Conservation (phyloP, 2,797 vertebrate species). For the Aselliscus stoliczkanus region DNA sequence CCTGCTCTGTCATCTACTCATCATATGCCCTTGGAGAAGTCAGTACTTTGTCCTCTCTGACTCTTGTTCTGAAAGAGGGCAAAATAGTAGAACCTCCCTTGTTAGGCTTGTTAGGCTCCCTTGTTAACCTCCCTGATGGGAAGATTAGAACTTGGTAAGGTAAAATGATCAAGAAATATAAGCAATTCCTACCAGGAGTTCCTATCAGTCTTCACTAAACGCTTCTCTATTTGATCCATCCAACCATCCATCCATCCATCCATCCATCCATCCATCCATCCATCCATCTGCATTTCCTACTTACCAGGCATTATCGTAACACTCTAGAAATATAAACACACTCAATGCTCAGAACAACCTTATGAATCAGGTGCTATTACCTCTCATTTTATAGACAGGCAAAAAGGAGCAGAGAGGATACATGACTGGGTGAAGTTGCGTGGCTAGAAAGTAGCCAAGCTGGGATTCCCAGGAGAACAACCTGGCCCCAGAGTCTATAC, state of each 20-base stretch:
- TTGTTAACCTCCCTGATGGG: too few species aligned
- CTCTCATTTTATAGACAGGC: constrained; percentile 11
- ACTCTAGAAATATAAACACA: constrained; percentile 33
- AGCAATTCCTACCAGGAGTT: constrained; percentile 22
- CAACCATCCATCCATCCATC: neutral
- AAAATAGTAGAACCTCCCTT: neutral
- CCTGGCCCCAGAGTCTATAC: neutral
- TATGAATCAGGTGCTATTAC: neutral
- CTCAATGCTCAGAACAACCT: constrained; percentile 3
- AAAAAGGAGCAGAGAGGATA: constrained; percentile 12
- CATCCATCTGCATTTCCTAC: neutral
- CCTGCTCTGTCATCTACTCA: neutral
- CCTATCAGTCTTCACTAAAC: neutral
- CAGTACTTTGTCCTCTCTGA: neutral
- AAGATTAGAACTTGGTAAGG: neutral
- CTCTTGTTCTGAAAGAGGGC: neutral
- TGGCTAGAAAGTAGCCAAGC: neutral
- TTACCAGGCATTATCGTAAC: constrained; percentile 16
- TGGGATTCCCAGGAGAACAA: neutral
- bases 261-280: neutral
- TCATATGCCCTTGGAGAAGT: neutral
- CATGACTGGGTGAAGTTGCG: neutral
- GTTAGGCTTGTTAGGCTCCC: too few species aligned
- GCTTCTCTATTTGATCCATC: neutral
- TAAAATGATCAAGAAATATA: neutral